These are phyloP conservation scores for Anthophora plumipes DNA, from an alignment of 2,888 invertebrate species.

Conservation along the genomic window DNA sequence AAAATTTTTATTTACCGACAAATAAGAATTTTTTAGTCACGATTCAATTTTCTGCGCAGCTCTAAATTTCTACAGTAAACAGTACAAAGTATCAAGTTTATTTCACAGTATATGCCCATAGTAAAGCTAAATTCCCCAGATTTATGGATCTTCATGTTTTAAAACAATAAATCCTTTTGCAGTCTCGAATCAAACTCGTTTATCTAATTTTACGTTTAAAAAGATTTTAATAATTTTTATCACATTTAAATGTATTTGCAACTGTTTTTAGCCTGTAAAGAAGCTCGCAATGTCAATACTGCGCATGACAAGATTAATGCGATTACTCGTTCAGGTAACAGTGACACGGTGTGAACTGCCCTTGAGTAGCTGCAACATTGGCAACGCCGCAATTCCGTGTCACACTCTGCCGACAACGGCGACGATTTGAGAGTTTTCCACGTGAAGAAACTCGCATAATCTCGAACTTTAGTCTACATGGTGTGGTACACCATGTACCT, in stretches of 20 bases:
- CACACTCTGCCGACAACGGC: conserved; percentile 61
- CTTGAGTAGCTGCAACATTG: conserved; percentile 63
- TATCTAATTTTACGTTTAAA: neutral
- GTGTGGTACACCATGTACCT: neutral
- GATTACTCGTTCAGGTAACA: conserved; percentile 70
- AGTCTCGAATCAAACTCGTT: neutral
- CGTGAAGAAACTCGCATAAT: conserved; percentile 65
- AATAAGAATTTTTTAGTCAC: no score
- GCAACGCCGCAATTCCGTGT: conserved; percentile 71
- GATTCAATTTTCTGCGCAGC: no score
- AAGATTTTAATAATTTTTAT: neutral
- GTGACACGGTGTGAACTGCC: conserved; percentile 72
- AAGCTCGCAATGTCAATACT: conserved; percentile 35
- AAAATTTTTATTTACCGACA: no score
- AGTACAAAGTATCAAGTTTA: neutral
- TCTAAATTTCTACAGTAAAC: neutral
- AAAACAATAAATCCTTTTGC: neutral
- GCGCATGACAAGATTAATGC: conserved; percentile 65
- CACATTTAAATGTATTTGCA: neutral
- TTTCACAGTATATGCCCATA: neutral
- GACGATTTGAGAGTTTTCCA: conserved; percentile 68
- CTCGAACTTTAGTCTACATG: conserved; percentile 40
- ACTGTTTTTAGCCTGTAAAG: conserved; percentile 7
- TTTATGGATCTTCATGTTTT: no score
- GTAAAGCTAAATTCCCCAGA: neutral